Evolutionary conservation across 2,797 vertebrate genomes (phyloP).

Genomic region (Echeneis naucrates): DNA sequence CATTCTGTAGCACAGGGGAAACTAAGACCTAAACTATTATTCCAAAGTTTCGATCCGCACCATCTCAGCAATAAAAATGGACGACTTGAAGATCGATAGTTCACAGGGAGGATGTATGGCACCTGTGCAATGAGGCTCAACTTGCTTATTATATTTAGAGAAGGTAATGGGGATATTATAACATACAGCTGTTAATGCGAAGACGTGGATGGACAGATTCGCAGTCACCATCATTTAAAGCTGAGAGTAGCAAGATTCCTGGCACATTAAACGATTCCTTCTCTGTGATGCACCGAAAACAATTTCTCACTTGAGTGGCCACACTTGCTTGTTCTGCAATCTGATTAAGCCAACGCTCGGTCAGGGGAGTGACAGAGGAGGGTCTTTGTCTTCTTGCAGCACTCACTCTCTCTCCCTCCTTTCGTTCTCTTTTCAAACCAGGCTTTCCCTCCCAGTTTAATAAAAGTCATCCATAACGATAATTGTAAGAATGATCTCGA

Average conservation of each 20-base stretch:
- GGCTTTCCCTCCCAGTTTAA: conserved; percentile 53
- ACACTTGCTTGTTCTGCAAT: conserved; percentile 74
- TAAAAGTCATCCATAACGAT: conserved; percentile 64
- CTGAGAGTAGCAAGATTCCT: conserved; percentile 55
- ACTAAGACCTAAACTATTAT: conserved; percentile 41
- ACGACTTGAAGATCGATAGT: conserved; percentile 29
- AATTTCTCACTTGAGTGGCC: conserved; percentile 81
- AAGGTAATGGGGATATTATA: conserved; percentile 63
- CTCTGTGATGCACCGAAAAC: conserved; percentile 76
- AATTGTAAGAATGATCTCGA: conserved; percentile 70
- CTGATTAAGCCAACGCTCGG: conserved; percentile 69
- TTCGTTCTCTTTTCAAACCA: conserved; percentile 24
- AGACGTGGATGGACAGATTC: conserved; percentile 59
- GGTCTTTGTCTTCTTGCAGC: conserved; percentile 8
- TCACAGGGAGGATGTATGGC: background rate
- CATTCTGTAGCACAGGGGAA: conserved; percentile 20
- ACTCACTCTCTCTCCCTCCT: conserved; percentile 2
- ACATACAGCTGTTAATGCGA: conserved; percentile 68
- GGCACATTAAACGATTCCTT: conserved; percentile 75
- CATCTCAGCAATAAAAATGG: conserved; percentile 13
- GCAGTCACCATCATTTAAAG: conserved; percentile 71
- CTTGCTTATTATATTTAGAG: conserved; percentile 43
- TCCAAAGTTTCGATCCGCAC: conserved; percentile 32
- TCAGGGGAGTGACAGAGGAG: conserved; percentile 47
- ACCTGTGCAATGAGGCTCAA: conserved; percentile 39